These are phyloP conservation scores for Sisyra terminalis DNA, from an alignment of 2,888 invertebrate genomes.

Conservation along the genomic window DNA sequence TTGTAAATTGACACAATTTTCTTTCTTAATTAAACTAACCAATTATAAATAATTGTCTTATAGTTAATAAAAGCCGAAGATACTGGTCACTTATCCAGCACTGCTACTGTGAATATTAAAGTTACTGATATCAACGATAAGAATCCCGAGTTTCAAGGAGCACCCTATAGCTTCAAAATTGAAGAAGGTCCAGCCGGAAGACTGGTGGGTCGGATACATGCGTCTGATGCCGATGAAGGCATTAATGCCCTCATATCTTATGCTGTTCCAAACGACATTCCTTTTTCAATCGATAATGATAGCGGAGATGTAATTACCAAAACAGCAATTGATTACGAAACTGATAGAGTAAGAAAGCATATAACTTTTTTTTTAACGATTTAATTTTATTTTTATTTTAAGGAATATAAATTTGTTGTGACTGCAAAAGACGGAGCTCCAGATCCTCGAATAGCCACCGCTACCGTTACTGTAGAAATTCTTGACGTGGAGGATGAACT, in stretches of 20 bases:
- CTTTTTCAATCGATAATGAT: conserved; percentile 61
- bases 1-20: conserved; percentile 4
- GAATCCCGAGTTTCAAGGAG: conserved; percentile 71
- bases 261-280: conserved; percentile 59
- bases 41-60: conserved; percentile 12
- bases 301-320: conserved; percentile 66
- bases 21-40: neutral
- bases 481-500: conserved; percentile 69
- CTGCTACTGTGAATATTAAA: conserved; percentile 72
- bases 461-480: conserved; percentile 68
- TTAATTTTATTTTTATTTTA: conserved; percentile 13
- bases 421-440: conserved; percentile 79
- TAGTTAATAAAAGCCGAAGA: conserved; percentile 75
- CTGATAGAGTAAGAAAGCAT: conserved; percentile 41
- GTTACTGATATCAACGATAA: conserved; percentile 87
- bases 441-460: conserved; percentile 71
- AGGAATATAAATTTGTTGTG: conserved; percentile 70
- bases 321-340: conserved; percentile 64
- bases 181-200: conserved; percentile 50
- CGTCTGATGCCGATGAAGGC: conserved; percentile 73
- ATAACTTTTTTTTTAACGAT: conserved; percentile 6
- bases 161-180: conserved; percentile 67
- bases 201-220: conserved; percentile 65
- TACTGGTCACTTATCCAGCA: conserved; percentile 63
- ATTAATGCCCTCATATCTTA: conserved; percentile 70